A percentile compares a stretch with the other conserved stretches of the same genome.
Evolutionary conservation across 2,888 invertebrate species (phyloP).

Genomic region (Andricus curvator): DNA sequence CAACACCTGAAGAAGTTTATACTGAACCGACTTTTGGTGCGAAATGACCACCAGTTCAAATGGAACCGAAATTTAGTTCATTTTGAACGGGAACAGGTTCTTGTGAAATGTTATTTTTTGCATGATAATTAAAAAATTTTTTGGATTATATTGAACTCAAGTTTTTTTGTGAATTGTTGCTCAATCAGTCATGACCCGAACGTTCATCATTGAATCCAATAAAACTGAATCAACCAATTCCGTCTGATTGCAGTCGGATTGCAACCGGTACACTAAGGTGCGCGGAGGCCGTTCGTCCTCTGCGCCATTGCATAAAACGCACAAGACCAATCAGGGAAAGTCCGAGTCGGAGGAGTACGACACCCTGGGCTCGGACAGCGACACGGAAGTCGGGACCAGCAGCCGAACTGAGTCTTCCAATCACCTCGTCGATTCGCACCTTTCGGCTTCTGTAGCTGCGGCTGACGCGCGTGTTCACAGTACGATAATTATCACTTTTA

Average conservation of each 20-base stretch:
- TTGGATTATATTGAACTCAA: neutral
- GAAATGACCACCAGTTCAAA: too few relatives aligned
- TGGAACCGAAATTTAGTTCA: too few relatives aligned
- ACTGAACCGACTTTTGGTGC: too few relatives aligned
- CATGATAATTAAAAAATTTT: neutral
- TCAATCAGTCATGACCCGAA: constrained; percentile 56
- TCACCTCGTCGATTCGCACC: constrained; percentile 79
- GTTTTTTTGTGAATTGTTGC: neutral
- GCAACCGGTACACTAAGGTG: constrained; percentile 78
- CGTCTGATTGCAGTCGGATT: constrained; percentile 79
- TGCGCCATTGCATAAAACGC: constrained; percentile 77
- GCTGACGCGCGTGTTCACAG: constrained; percentile 78
- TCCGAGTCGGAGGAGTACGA: constrained; percentile 97
- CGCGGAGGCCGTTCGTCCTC: constrained; percentile 78
- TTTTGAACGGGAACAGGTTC: too few relatives aligned
- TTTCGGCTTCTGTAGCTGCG: constrained; percentile 76
- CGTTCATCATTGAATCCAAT: constrained; percentile 53
- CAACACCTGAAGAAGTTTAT: too few relatives aligned
- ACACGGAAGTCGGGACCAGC: constrained; percentile 84
- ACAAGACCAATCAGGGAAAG: constrained; percentile 94
- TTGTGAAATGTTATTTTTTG: neutral
- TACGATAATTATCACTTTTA: constrained; percentile 64
- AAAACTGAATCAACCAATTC: constrained; percentile 64
- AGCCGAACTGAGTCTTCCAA: constrained; percentile 79
- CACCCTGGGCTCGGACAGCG: constrained; percentile 90